Conservation (phyloP, 2,888 invertebrate species). For the Phrixothrix hirtus region DNA sequence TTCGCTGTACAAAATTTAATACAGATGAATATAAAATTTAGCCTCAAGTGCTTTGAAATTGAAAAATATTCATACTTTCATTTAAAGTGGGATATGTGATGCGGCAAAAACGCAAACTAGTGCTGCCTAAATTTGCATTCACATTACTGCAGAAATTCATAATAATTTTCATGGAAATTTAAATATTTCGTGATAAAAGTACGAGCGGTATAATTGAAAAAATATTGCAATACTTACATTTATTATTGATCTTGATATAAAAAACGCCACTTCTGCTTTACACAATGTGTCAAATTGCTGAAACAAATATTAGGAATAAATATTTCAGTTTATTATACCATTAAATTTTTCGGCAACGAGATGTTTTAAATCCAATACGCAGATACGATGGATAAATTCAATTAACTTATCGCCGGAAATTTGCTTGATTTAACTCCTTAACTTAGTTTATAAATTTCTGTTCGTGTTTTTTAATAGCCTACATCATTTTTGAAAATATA, state of each 20-base stretch:
- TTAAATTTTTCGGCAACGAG: too few relatives aligned
- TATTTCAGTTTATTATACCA: too few relatives aligned
- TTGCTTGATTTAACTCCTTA: constrained; percentile 2
- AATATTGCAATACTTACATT: constrained; percentile 65
- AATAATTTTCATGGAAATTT: constrained; percentile 15
- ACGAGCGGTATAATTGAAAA: constrained; percentile 7
- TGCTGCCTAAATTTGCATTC: constrained; percentile 14
- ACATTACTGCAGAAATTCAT: constrained; percentile 12
- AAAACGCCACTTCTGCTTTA: constrained; percentile 77
- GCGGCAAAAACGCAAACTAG: constrained; percentile 5
- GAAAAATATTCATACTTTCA: constrained; percentile 19
- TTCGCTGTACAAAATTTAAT: constrained; percentile 8
- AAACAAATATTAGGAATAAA: constrained; percentile 46
- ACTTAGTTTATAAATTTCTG: constrained; percentile 2
- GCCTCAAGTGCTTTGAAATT: constrained; percentile 9
- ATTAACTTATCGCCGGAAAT: constrained; percentile 4
- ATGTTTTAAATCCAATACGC: too few relatives aligned
- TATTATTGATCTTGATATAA: constrained; percentile 70
- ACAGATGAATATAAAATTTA: constrained; percentile 2
- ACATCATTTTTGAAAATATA: not conserved
- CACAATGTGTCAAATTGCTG: constrained; percentile 80
- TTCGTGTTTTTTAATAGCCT: constrained; percentile 1
- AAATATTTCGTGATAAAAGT: not conserved
- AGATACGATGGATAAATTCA: constrained; percentile 14
- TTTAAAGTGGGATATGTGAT: constrained; percentile 8